Evolutionary conservation across 2,888 invertebrate genomes (phyloP), one percentile per base, ranked within the genome.

Genomic region (Habroteleia sp.): DNA sequence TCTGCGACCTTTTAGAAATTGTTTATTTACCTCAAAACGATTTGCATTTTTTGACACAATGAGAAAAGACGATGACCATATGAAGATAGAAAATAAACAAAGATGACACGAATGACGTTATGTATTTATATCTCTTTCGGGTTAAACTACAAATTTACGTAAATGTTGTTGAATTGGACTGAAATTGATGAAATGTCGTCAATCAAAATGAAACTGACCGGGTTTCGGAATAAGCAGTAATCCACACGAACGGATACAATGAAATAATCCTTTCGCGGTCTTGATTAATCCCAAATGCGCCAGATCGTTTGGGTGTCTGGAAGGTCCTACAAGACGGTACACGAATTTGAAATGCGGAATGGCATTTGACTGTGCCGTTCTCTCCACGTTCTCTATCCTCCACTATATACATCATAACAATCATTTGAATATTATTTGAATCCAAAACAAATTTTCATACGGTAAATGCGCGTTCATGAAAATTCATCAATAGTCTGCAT

Each of bases 341-440:
- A 27, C 25, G 29, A 27, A 50, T 52, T 56, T 56, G 44, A 20
- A 56, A 46, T 39, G 31, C 46, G 29, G 44, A 50, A 14, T 37
- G 20, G 27, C 10, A 33, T 52, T 33, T 33, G 23, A 6, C 5
- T n/a, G 10, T 29, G 8, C 7, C 39, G 11, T 23, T 41, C 23
- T 16, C 37, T 16, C 16, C 17, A 3, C 1, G 1, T 25, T 25
- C 20, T 5, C 2, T 3, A 5, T 3, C 20, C 20, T 5, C 20
- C 1, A 8, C 14, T 37, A 16, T 16, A 27, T 27, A 27, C 41
- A 17, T 41, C 48, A 41, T 50, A 62, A 62, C 62, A 50, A 14
- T 63, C 65, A 65, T 65, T 52, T 65, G 35, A 33, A 42, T 52
- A 52, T 44, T 52, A 44, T 65, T 65, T 37, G 65, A 65, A 25